Evolutionary conservation across 2,113 vertebrate species (phyloP), one percentile per base, ranked within the genome.

Genomic region (Orientallactaga bullata): DNA sequence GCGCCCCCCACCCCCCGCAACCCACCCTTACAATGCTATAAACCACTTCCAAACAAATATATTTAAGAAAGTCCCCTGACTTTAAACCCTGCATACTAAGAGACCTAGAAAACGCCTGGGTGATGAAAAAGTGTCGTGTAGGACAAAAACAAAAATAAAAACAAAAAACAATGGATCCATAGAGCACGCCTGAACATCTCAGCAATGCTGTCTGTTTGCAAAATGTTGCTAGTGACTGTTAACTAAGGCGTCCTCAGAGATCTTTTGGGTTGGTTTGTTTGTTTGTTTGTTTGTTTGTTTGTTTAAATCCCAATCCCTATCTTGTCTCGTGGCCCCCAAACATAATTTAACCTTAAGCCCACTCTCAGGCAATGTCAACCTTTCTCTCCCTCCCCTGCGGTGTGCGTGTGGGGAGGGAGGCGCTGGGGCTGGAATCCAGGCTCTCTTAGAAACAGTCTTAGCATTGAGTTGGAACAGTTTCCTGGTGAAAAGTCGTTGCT

Each of bases 401-500:
- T 47, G 42, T 47, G 42, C 8, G 42, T 47, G 42, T 47, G 42
- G 42, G 42, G 42, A 8, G 42, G 42, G 42, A 8, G 42, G 42
- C 5, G 51, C 18, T 3, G 6, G 7, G 26, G 42, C 10, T 13
- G 32, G 61, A 30, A 11, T 26, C 71, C 42, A 65, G n/a, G 13
- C 68, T 66, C 61, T 51, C 51, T 26, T 65, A 85, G 76, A 76
- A 90, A 91, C 28, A 20, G 28, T 42, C 16, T 77, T 55, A 68
- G 60, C 24, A 51, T 20, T 63, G 17, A 58, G 37, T 68, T 82
- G 71, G 39, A 76, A 17, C 28, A 72, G 10, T 63, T 71, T 85
- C 61, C 94, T 88, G 69, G 30, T 88, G 68, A 77, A 86, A 86
- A 86, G 20, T 88, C 90, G 60, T 94, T 74, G 68, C 83, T 77